Evolutionary conservation across 2,797 vertebrate genomes (phyloP).

Genomic region (Ambastaia sidthimunki): DNA sequence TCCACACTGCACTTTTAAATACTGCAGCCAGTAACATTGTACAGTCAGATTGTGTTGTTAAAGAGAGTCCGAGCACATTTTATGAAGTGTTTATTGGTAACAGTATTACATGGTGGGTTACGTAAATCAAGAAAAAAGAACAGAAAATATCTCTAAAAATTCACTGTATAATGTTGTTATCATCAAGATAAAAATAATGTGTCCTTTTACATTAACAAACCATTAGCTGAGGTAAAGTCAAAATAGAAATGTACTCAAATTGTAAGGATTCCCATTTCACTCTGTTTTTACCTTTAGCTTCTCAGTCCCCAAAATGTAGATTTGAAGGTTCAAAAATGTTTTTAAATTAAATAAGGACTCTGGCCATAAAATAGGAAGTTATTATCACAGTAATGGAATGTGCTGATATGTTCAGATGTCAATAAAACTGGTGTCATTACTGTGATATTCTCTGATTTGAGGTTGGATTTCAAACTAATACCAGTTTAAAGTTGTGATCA

Average conservation of each 20-base stretch:
- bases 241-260: constrained; percentile 96
- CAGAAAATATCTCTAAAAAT: constrained; percentile 83
- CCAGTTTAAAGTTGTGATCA: constrained; percentile 9
- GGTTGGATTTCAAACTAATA: constrained; percentile 21
- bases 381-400: constrained; percentile 72
- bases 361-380: constrained; percentile 83
- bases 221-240: constrained; percentile 98
- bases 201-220: constrained; percentile 93
- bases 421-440: constrained; percentile 23
- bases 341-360: constrained; percentile 73
- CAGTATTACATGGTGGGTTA: constrained; percentile 96
- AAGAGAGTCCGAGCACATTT: constrained; percentile 67
- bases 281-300: constrained; percentile 66
- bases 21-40: not conserved
- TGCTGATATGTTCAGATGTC: constrained; percentile 46
- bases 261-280: constrained; percentile 71
- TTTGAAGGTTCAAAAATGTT: constrained; percentile 68
- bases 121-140: constrained; percentile 89
- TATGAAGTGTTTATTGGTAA: constrained; percentile 97
- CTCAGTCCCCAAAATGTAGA: constrained; percentile 63
- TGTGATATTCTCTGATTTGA: constrained; percentile 15
- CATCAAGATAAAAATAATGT: constrained; percentile 97
- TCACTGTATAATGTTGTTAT: constrained; percentile 88
- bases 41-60: constrained; percentile 3
- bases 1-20: not conserved